Conservation (phyloP, 2,797 vertebrate species). For the Hapalemur alaotrensis region DNA sequence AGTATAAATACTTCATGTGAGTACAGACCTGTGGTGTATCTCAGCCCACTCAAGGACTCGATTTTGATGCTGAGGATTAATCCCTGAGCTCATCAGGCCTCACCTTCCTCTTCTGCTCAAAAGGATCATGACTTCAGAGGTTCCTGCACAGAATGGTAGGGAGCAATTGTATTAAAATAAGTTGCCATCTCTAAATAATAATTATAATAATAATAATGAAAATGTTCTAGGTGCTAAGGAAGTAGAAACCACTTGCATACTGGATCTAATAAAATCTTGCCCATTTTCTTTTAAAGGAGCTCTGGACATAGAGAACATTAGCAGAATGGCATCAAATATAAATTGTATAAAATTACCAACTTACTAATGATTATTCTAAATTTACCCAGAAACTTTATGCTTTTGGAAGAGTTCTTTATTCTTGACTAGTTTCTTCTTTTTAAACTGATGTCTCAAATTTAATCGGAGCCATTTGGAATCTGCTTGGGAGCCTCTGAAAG, state of each 20-base stretch:
- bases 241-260: not conserved
- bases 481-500: not conserved
- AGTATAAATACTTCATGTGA: conserved; percentile 77
- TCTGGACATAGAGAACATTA: not conserved
- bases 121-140: not conserved
- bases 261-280: not conserved
- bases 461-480: not conserved
- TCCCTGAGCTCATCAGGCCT: not conserved
- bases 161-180: conserved; percentile 29
- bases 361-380: conserved; percentile 3
- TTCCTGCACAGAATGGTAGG: not conserved
- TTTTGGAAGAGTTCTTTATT: conserved; percentile 13
- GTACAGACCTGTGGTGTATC: conserved; percentile 54
- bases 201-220: not conserved
- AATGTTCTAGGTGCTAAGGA: not conserved
- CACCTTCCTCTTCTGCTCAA: not conserved
- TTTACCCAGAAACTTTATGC: not conserved
- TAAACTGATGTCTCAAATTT: not conserved
- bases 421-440: not conserved
- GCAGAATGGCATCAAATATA: not conserved
- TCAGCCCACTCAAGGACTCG: not conserved
- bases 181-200: not conserved
- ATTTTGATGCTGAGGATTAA: conserved; percentile 52
- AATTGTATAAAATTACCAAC: not conserved
- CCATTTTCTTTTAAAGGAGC: not conserved